Evolutionary conservation across 2,797 vertebrate genomes (phyloP).

Genomic region (Chromis chromis): DNA sequence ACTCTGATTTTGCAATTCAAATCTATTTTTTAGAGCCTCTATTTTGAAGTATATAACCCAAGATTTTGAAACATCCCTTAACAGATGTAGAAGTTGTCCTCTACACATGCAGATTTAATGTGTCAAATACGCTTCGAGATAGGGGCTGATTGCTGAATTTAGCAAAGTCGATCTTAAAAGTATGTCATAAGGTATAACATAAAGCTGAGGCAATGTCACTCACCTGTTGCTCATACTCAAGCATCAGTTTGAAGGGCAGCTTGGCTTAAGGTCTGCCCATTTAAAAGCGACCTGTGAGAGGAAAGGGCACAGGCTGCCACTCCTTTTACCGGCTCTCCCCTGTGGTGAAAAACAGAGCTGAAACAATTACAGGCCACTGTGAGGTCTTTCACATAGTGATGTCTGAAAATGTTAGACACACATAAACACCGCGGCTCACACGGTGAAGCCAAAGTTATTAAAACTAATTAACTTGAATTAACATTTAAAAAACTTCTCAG

Average conservation of each 20-base stretch:
- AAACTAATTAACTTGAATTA: constrained; percentile 82
- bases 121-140: constrained; percentile 19
- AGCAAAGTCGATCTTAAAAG: constrained; percentile 31
- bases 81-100: constrained; percentile 23
- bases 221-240: constrained; percentile 68
- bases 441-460: constrained; percentile 73
- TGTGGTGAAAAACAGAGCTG: constrained; percentile 55
- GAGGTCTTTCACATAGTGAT: constrained; percentile 57
- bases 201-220: constrained; percentile 61
- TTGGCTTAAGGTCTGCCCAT: constrained; percentile 66
- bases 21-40: constrained; percentile 36
- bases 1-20: constrained; percentile 59
- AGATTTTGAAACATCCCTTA: constrained; percentile 17
- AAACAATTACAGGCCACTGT: constrained; percentile 72
- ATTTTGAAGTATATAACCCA: constrained; percentile 34
- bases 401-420: constrained; percentile 69
- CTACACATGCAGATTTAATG: background rate
- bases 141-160: constrained; percentile 37
- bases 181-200: constrained; percentile 52
- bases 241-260: constrained; percentile 76
- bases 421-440: constrained; percentile 62
- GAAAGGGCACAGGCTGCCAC: constrained; percentile 72
- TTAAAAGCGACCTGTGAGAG: constrained; percentile 66
- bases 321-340: constrained; percentile 67
- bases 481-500: constrained; percentile 75